Evolutionary conservation across 2,113 vertebrate genomes (phyloP).

Genomic region (Shinisaurus crocodilurus): DNA sequence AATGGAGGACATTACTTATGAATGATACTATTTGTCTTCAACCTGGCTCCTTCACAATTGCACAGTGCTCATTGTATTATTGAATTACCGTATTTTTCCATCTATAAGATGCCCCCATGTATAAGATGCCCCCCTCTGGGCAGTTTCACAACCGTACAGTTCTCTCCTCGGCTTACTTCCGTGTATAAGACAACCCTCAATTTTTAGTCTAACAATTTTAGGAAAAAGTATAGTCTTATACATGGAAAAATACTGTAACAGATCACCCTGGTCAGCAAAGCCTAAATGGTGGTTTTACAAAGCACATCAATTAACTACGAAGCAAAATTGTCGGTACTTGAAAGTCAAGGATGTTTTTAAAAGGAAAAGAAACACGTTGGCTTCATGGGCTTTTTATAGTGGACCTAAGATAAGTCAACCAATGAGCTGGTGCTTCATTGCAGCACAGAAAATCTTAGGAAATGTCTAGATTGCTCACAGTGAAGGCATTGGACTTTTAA

Average conservation of each 20-base stretch:
- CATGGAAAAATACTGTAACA: too few relatives aligned
- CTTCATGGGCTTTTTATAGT: background rate
- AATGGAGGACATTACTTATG: conserved; percentile 27
- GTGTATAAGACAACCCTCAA: too few relatives aligned
- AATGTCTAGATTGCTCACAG: background rate
- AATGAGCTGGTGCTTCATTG: conserved; percentile 7
- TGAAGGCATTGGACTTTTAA: background rate
- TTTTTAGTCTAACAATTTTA: too few relatives aligned
- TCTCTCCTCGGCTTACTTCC: too few relatives aligned
- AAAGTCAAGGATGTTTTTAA: background rate
- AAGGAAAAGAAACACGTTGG: conserved; percentile 4
- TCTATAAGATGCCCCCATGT: too few relatives aligned
- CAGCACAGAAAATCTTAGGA: background rate
- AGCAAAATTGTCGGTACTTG: conserved; percentile 3
- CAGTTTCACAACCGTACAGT: too few relatives aligned
- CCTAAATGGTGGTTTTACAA: conserved; percentile 1
- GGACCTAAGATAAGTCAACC: conserved; percentile 7
- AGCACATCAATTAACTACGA: background rate
- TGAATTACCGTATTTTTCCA: too few relatives aligned
- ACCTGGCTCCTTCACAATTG: conserved; percentile 19
- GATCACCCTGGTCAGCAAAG: background rate
- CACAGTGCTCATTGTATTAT: background rate
- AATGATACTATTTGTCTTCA: conserved; percentile 1
- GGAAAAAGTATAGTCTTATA: too few relatives aligned
- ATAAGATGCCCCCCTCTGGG: too few relatives aligned